Evolutionary conservation across 2,113 vertebrate genomes (phyloP).

Genomic region (Pachypanchax playfairii): DNA sequence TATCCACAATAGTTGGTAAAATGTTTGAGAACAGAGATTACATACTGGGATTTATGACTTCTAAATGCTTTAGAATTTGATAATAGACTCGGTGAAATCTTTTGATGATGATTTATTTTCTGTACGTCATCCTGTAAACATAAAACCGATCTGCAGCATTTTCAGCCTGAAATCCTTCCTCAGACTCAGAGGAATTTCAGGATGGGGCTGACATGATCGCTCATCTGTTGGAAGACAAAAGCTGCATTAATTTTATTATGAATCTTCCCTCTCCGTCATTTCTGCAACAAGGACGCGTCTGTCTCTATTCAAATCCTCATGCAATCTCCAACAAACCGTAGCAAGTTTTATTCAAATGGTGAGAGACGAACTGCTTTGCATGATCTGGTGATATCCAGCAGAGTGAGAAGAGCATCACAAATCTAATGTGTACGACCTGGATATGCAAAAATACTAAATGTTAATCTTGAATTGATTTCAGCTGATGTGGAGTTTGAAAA

Average conservation of each 20-base stretch:
- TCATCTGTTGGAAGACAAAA: constrained; percentile 51
- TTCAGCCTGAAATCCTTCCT: constrained; percentile 16
- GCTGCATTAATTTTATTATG: constrained; percentile 34
- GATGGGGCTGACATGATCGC: constrained; percentile 42
- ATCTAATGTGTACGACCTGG: background rate
- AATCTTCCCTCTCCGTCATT: constrained; percentile 7
- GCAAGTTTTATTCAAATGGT: constrained; percentile 41
- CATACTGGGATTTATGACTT: background rate
- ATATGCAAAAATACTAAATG: constrained; percentile 46
- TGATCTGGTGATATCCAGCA: constrained; percentile 20
- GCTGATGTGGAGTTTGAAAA: constrained; percentile 2
- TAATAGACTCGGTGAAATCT: constrained; percentile 6
- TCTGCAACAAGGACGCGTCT: constrained; percentile 32
- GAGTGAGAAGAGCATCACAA: constrained; percentile 16
- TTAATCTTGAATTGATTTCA: constrained; percentile 34
- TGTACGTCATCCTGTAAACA: constrained; percentile 18
- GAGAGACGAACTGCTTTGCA: constrained; percentile 44
- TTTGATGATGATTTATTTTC: constrained; percentile 2
- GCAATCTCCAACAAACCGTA: constrained; percentile 26
- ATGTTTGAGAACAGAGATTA: constrained; percentile 15
- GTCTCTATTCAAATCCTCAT: constrained; percentile 55
- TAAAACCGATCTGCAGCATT: constrained; percentile 30
- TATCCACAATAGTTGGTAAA: constrained; percentile 4
- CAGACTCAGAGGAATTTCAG: constrained; percentile 29
- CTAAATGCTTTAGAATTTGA: constrained; percentile 12